Evolutionary conservation across 2,888 invertebrate genomes (phyloP).

Genomic region (Omphaloscelis lunosa): DNA sequence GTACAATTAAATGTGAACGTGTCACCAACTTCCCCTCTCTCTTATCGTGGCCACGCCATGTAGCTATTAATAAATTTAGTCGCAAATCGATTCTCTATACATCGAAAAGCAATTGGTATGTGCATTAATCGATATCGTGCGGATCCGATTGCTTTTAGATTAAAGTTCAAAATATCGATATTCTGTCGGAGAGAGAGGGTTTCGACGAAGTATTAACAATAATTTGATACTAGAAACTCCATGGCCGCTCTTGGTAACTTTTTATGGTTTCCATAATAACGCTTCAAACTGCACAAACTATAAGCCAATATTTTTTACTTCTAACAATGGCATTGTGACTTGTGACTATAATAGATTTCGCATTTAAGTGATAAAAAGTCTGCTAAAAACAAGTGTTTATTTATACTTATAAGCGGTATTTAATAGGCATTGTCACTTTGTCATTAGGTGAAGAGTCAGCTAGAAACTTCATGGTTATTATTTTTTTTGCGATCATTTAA

Average conservation of each 20-base stretch:
- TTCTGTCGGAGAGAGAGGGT: not conserved
- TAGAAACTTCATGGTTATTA: constrained; percentile 18
- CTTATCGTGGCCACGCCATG: constrained; percentile 1
- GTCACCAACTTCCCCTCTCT: not conserved
- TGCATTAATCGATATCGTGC: constrained; percentile 48
- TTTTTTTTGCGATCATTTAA: constrained; percentile 20
- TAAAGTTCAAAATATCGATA: constrained; percentile 21
- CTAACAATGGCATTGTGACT: constrained; percentile 30
- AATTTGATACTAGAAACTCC: constrained; percentile 20
- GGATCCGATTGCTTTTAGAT: constrained; percentile 44
- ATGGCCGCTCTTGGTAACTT: constrained; percentile 12
- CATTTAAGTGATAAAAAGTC: constrained; percentile 35
- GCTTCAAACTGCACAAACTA: not conserved
- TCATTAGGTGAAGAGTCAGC: constrained; percentile 17
- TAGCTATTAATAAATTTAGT: constrained; percentile 26
- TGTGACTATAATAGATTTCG: constrained; percentile 37
- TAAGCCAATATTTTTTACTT: constrained; percentile 18
- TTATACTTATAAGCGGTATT: constrained; percentile 39
- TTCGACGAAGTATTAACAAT: not conserved
- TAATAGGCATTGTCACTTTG: constrained; percentile 29
- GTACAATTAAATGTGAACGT: not conserved
- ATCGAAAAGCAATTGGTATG: constrained; percentile 43
- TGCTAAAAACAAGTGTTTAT: constrained; percentile 33
- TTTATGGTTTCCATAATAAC: constrained; percentile 3
- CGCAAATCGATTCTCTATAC: constrained; percentile 58